Base-by-base conservation (phyloP, 2,888 invertebrate genomes). In the Cataglyphis cursor region DNA sequence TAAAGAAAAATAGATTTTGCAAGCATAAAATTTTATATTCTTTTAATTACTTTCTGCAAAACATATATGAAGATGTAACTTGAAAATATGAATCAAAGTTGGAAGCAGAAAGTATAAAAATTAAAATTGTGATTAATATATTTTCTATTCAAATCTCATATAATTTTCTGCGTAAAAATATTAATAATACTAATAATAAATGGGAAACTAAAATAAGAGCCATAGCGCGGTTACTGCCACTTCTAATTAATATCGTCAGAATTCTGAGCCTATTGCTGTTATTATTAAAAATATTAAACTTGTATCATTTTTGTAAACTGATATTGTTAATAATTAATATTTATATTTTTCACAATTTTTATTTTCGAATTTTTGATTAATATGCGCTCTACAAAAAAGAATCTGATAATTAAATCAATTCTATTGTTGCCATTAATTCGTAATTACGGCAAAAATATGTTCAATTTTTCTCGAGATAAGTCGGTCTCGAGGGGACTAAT, bases 351-450 rank as follows among this genome's bases (percentile, higher is more conserved):
- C 48, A 51, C 8, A 57, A 57, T 57, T 21, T 21, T 54, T 4
- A 4, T 57, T 3, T n/a, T 3, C 9, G 5, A 51, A n/a, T 51
- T 21, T 3, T 21, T n/a, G n/a, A 73, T 6, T 6, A n/a, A 44
- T 31, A n/a, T 12, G 8, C 12, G n/a, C 10, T 15, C 5, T 10
- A 6, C 10, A 35, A 15, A 21, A 48, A 59, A 8, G 48, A 35
- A 31, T 74, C 15, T 31, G 5, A 48, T 18, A 31, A 62, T 62
- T 35, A 74, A 44, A 62, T 74, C 18, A 48, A 48, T 66, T 66
- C 12, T 28, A 38, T 24, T 15, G 38, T 68, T 31, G 54, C 8
- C 28, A 51, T 54, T 68, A 68, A 38, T 76, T 76, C 28, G 54
- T n/a, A n/a, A n/a, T 76, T 76, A 54, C 28, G 5, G 15, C 3